Percentiles rank a stretch among this genome's conserved stretches.
Conservation (phyloP, 2,113 vertebrate genomes). For the Psilopsiagon aurifrons region DNA sequence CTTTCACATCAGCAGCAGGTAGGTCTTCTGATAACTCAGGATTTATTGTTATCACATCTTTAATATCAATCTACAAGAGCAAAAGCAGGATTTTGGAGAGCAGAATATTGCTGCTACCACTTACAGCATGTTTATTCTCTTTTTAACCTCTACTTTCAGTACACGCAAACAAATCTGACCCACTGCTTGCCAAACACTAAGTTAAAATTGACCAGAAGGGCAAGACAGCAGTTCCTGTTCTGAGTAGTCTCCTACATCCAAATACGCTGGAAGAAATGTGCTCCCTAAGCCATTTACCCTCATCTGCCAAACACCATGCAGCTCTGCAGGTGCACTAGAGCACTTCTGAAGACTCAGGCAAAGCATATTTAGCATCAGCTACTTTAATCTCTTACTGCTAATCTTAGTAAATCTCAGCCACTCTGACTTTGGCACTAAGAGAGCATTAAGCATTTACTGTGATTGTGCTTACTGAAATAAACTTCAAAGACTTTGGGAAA, state of each 20-base stretch:
- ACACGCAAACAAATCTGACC: neutral
- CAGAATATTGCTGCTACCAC: neutral
- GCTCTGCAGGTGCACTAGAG: neutral
- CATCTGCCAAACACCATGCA: neutral
- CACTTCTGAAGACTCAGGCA: neutral
- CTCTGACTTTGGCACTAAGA: neutral
- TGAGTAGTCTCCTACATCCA: neutral
- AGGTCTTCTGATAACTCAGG: slow-evolving; percentile 68
- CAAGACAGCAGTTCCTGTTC: neutral
- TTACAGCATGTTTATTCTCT: neutral
- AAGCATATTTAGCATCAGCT: slow-evolving; percentile 16
- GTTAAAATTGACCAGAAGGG: neutral
- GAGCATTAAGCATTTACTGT: neutral
- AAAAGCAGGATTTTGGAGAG: neutral
- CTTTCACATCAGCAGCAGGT: slow-evolving; percentile 58
- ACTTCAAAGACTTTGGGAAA: neutral
- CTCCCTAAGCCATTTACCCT: neutral
- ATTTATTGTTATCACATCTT: slow-evolving; percentile 75
- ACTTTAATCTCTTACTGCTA: slow-evolving; percentile 61
- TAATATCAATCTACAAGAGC: slow-evolving; percentile 73
- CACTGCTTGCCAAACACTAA: neutral
- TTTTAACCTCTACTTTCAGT: neutral
- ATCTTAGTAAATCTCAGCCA: slow-evolving; percentile 65
- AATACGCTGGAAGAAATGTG: neutral
- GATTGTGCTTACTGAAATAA: neutral